Base-by-base conservation (phyloP, 2,113 vertebrate species). In the Mastomys natalensis region DNA sequence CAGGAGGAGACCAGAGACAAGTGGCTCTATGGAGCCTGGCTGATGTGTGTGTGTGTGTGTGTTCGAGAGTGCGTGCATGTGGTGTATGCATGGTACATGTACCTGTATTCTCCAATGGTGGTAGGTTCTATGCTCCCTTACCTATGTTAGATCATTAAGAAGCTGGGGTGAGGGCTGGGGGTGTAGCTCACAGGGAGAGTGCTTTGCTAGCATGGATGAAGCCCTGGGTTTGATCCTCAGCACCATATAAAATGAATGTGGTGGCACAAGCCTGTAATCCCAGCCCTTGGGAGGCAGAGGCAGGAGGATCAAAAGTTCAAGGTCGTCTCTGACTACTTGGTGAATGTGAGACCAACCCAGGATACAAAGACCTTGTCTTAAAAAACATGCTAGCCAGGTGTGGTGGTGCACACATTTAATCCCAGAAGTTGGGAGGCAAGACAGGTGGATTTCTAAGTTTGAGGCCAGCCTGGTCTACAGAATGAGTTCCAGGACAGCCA, bases 41-140 rank as follows among this genome's bases (percentile, higher is more conserved):
- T 87, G 31, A 9, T 51, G 48, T 1, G 3, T 4, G 55, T 15
- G 43, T 17, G 7, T 11, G 13, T 0, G 37, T 24, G 34, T 17
- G 17, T 17, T n/a, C n/a, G n/a, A n/a, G n/a, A n/a, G 62, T 34
- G 48, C 1, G 3, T 6, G 55, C 10, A 34, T 16, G 11, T 11
- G 13, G 34, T 22, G 84, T 4, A 31, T 64, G 37, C 7, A 10
- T 7, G n/a, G n/a, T 0, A 1, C 8, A 7, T 1, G 22, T 34
- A 6, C 58, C 17, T 11, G 70, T 48, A 81, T 85, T 73, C 81
- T 87, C 53, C n/a, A 12, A 4, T 26, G 13, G 55, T 17, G 58
- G 76, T n/a, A 55, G 55, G 16, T 2, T 12, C 21, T 22, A 1
- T 22, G n/a, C 68, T 62, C 21, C n/a, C 48, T 51, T 62, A 9